Conservation (phyloP, 2,797 vertebrate genomes). For the Myotis findleyi region DNA sequence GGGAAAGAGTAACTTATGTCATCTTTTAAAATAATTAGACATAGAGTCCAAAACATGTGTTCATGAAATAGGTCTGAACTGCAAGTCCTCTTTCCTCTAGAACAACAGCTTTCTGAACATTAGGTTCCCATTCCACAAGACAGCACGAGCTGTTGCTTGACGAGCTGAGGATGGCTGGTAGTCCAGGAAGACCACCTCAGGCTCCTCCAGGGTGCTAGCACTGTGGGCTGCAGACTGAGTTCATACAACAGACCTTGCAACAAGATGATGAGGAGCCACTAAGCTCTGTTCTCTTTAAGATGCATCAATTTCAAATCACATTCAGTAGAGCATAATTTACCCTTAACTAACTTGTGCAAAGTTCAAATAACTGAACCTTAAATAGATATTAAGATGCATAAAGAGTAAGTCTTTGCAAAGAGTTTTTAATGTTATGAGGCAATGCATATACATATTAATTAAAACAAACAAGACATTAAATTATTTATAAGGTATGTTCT, state of each 20-base stretch:
- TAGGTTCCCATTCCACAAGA: constrained; percentile 22
- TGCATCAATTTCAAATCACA: not conserved
- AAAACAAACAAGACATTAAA: not conserved
- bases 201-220: not conserved
- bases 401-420: not conserved
- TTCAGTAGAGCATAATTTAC: not conserved
- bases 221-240: not conserved
- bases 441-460: not conserved
- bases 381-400: not conserved
- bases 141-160: constrained; percentile 43
- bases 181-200: not conserved
- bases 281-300: not conserved
- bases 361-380: not conserved
- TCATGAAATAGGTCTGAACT: constrained; percentile 53
- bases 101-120: constrained; percentile 52
- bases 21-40: constrained; percentile 68
- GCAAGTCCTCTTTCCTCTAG: constrained; percentile 1
- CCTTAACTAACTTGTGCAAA: not conserved
- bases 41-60: not conserved
- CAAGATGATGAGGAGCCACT: not conserved
- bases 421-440: not conserved
- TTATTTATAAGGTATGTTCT: not conserved
- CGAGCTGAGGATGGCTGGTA: not conserved
- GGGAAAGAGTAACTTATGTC: constrained; percentile 19
- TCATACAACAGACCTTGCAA: not conserved